Evolutionary conservation across 64 coral and sea anemone genomes (phyloP).

Genomic region (Pocillopora verrucosa): DNA sequence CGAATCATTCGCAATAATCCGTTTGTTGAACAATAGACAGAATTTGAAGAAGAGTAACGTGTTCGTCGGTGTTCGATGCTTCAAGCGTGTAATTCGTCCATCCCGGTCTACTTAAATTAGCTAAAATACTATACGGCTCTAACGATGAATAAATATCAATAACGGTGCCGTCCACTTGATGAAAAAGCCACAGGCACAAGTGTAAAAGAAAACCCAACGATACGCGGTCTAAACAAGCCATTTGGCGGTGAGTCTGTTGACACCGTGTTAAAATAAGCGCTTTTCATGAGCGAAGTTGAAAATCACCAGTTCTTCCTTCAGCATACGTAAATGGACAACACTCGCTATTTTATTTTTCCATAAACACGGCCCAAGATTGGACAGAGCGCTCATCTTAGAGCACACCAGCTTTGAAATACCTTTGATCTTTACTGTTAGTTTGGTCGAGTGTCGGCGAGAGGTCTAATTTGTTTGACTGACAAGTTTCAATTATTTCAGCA

Average conservation of each 20-base stretch:
- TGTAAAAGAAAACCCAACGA: conserved; percentile 8
- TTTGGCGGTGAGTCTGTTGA: conserved; percentile 2
- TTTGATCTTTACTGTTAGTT: neutral
- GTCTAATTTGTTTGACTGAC: conserved; percentile 23
- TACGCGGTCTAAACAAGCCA: conserved; percentile 4
- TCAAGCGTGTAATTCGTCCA: conserved; percentile 59
- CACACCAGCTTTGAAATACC: neutral
- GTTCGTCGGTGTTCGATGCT: conserved; percentile 16
- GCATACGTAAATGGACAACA: neutral
- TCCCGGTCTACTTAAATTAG: conserved; percentile 57
- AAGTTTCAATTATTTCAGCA: conserved; percentile 6
- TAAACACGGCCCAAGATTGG: neutral
- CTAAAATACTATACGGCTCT: conserved; percentile 52
- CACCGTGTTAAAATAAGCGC: neutral
- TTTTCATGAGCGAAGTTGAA: neutral
- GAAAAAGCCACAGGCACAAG: neutral
- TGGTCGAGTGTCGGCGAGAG: conserved; percentile 9
- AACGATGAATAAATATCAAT: conserved; percentile 74
- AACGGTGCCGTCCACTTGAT: conserved; percentile 40
- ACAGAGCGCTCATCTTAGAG: conserved; percentile 12
- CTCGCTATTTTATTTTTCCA: neutral
- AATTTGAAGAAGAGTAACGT: conserved; percentile 42
- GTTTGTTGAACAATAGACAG: conserved; percentile 47
- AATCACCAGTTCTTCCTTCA: neutral
- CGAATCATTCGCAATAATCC: conserved; percentile 64